These are phyloP conservation scores for Pempheris klunzingeri DNA, from an alignment of 2,797 vertebrate genomes.

Conservation along the genomic window DNA sequence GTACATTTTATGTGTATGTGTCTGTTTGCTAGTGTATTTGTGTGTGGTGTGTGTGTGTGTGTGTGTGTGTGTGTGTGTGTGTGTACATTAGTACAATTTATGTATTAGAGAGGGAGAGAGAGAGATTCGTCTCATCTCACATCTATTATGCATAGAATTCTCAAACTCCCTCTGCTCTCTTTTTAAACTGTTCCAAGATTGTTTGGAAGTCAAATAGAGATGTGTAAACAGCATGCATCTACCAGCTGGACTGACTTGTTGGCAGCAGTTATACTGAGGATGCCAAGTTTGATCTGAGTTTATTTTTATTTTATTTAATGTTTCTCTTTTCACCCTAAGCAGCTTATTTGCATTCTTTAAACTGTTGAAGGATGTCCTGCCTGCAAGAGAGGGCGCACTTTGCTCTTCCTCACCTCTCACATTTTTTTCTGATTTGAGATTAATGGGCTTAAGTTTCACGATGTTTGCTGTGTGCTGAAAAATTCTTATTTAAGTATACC, in stretches of 20 bases:
- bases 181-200: slow-evolving; percentile 75
- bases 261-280: slow-evolving; percentile 49
- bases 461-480: slow-evolving; percentile 15
- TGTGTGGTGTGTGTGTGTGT: slow-evolving; percentile 13
- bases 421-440: background rate
- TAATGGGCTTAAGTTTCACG: slow-evolving; percentile 4
- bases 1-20: slow-evolving; percentile 50
- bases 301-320: slow-evolving; percentile 57
- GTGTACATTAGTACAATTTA: slow-evolving; percentile 45
- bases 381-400: background rate
- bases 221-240: slow-evolving; percentile 68
- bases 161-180: slow-evolving; percentile 64
- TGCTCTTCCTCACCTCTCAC: background rate
- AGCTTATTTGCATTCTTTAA: slow-evolving; percentile 22
- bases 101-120: slow-evolving; percentile 42
- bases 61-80: slow-evolving; percentile 16
- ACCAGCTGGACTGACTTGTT: slow-evolving; percentile 67
- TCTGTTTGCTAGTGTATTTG: background rate
- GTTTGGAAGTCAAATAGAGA: slow-evolving; percentile 78
- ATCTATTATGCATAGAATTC: slow-evolving; percentile 73
- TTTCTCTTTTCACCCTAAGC: slow-evolving; percentile 38
- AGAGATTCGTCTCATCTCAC: slow-evolving; percentile 54
- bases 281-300: slow-evolving; percentile 62
- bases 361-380: slow-evolving; percentile 18
- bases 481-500: slow-evolving; percentile 28